A percentile compares a stretch with the other conserved stretches of the same genome.
Conservation (phyloP, 2,113 vertebrate genomes). For the Oceanites oceanicus region DNA sequence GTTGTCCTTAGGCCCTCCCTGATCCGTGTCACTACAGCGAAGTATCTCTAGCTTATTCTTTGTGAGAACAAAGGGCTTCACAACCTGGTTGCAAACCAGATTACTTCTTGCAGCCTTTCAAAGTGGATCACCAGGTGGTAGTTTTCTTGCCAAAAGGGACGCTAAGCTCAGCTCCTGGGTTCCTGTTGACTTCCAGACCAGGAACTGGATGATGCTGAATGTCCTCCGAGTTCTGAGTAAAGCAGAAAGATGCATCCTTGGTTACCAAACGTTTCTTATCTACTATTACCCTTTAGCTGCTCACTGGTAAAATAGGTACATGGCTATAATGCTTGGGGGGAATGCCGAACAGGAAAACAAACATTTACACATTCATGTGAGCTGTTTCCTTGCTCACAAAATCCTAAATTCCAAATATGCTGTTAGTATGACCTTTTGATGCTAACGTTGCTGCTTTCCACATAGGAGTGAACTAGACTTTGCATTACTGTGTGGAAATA, state of each 20-base stretch:
- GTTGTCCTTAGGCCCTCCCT: not conserved
- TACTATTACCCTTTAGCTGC: not conserved
- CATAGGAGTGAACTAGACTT: not conserved
- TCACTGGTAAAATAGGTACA: not conserved
- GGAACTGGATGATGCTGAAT: not conserved
- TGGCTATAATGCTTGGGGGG: not conserved
- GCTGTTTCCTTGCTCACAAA: not conserved
- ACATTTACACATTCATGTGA: not conserved
- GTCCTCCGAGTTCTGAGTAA: not conserved
- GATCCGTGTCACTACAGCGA: not conserved
- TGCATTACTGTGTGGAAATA: not conserved
- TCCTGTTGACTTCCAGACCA: constrained; percentile 26
- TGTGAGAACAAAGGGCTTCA: constrained; percentile 5
- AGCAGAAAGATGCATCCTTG: not conserved
- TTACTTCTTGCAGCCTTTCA: not conserved
- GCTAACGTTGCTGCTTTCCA: not conserved
- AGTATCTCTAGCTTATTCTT: not conserved
- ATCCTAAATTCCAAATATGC: not conserved
- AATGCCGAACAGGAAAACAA: not conserved
- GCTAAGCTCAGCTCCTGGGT: not conserved
- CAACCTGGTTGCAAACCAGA: not conserved
- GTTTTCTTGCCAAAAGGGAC: constrained; percentile 10
- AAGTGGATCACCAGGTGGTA: not conserved
- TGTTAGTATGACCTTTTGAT: not conserved
- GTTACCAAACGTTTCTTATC: not conserved